Percentiles rank a stretch among this genome's conserved stretches.
These are phyloP conservation scores for Bambusicola thoracicus DNA, from an alignment of 2,113 vertebrate species.

Conservation along the genomic window DNA sequence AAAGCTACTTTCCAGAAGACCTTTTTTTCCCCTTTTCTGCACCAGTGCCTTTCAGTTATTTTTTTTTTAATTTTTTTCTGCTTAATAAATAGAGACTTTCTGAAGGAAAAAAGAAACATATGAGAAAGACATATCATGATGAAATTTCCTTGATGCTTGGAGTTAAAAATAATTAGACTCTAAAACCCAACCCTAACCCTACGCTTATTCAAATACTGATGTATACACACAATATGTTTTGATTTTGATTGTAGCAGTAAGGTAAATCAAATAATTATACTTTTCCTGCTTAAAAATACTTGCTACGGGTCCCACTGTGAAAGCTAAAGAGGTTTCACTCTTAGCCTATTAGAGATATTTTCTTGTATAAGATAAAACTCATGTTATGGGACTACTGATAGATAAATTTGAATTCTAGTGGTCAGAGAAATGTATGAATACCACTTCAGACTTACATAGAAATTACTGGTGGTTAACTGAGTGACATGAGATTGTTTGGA, in stretches of 20 bases:
- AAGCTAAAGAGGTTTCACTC: background rate
- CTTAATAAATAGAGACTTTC: slow-evolving; percentile 45
- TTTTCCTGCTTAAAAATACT: background rate
- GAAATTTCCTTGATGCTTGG: background rate
- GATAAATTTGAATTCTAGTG: background rate
- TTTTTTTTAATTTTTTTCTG: background rate
- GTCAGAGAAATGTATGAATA: background rate
- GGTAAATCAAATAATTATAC: rapidly evolving
- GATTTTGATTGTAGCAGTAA: background rate
- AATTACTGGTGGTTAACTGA: background rate
- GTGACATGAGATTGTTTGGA: background rate
- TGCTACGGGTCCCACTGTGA: background rate
- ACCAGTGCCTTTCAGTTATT: slow-evolving; percentile 2
- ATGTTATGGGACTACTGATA: rapidly evolving
- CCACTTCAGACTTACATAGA: background rate
- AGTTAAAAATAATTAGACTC: background rate
- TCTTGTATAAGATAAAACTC: background rate
- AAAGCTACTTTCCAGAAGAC: slow-evolving; percentile 33
- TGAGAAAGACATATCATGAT: background rate
- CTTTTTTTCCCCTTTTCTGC: slow-evolving; percentile 36
- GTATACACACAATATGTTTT: background rate
- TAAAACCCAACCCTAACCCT: background rate
- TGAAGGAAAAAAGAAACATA: background rate
- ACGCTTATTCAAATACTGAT: background rate
- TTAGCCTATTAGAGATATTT: background rate